Conservation (phyloP, 2,113 vertebrate genomes). For the Eclectus roratus region DNA sequence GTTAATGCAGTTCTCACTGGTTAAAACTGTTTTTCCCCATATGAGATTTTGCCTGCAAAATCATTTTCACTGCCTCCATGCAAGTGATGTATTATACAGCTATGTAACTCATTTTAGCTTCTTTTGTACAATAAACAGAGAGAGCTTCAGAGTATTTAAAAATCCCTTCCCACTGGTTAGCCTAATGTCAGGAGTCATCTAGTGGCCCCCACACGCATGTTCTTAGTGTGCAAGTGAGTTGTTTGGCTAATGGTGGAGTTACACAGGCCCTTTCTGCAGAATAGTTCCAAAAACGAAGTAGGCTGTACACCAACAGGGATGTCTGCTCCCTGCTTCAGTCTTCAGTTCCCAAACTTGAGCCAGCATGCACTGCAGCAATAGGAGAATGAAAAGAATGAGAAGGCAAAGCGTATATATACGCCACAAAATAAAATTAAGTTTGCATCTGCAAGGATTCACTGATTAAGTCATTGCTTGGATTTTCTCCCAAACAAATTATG, state of each 20-base stretch:
- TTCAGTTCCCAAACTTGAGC: neutral
- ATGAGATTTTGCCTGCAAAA: neutral
- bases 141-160: neutral
- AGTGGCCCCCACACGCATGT: neutral
- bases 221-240: neutral
- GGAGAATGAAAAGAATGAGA: neutral
- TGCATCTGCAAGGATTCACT: neutral
- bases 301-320: neutral
- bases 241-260: neutral
- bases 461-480: neutral
- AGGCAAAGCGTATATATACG: neutral
- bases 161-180: neutral
- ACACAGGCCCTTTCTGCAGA: accelerated
- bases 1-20: neutral
- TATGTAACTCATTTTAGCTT: neutral
- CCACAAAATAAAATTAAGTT: neutral
- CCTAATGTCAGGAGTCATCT: neutral
- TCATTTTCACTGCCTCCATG: neutral
- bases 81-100: neutral
- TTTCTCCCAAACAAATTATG: neutral
- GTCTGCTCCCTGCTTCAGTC: neutral
- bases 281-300: neutral
- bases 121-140: neutral
- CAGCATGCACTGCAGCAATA: neutral
- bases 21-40: neutral